Base-by-base conservation (phyloP, 1,140 invertebrate species). In the Colletes gigas region DNA sequence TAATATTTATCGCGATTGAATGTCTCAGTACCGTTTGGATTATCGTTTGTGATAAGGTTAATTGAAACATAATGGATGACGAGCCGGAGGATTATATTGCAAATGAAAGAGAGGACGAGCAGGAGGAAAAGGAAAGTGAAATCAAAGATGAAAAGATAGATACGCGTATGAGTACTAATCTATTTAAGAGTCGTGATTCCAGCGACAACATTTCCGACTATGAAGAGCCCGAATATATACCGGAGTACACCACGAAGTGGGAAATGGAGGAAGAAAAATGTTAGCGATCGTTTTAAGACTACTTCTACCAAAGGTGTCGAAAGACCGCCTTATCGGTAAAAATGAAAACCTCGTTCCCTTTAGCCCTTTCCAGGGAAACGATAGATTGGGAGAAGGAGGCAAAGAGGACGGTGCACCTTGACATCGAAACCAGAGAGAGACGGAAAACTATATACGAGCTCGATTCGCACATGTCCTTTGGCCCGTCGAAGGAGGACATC, bases 361-460 rank as follows among this genome's bases (percentile, higher is more conserved):
- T 17, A 57, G 71, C 30, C 1, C 2, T 41, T 50, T 62, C 70
- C 5, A 62, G 14, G 21, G 79, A 17, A 9, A 30, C 41, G 21
- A 57, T 54, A 63, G 79, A 86, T 62, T 84, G 79, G 83, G 86
- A 86, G 19, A 70, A 69, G 14, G 66, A 82, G 41, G 76, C 72
- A 5, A 78, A 84, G 19, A 70, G 59, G n/a, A 73, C 63, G 17
- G 19, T 86, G 62, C 47, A 3, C 6, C 66, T 88, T 14, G 68
- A 83, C 5, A 57, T 73, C n/a, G 75, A 70, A 14, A 52, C 67
- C 1, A 59, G 4, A 41, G 41, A 60, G 41, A 82, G 74, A 67
- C 86, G 87, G 5, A 90, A 59, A 84, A 88, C 86, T 14, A 87
- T 91, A 39, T 87, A 83, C 60, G 87, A 91, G 7, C 72, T 91